Evolutionary conservation across 2,888 invertebrate species (phyloP), one percentile per base, ranked within the genome.

Genomic region (Drosophila longiperda): DNA sequence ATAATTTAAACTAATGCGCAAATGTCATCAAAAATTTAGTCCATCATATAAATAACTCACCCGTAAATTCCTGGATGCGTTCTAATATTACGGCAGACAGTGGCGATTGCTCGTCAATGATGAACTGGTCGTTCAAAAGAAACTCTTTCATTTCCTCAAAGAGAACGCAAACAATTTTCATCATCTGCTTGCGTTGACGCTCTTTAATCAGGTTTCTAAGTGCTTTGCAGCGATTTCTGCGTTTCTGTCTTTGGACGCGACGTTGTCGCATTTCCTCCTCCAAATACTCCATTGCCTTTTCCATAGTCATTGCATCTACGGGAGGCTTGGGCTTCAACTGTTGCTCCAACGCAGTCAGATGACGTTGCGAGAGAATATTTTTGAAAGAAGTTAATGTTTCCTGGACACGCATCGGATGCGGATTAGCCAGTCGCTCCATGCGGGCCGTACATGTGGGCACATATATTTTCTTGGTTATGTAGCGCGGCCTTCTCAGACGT

Each of bases 91-190:
- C 89, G 9, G 80, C 61, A 2, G 87, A 89, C 12, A 92, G 77
- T 0, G 83, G 75, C 4, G 87, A 90, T 33, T 82, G 73, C 53
- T 92, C 90, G 54, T 91, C 85, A 34, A 91, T 86, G 17, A 90
- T 73, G 20, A 91, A 91, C 67, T 92, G 89, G 73, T 92, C 92
- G 34, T 88, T 91, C 5, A 91, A 79, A 0, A 92, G 80, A 55
- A 91, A 93, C 4, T 92, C 91, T 53, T 91, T 92, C 91, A 91
- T 91, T 63, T 92, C 90, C 65, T 92, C 92, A 57, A 91, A 92
- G 15, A 93, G 73, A 0, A 91, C 87, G 48, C 84, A 86, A 11
- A 92, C 76, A 17, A 92, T 91, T 66, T 91, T 90, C 32, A 83
- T 85, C 67, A 92, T 91, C 64, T 92, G 88, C 4, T 82, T 78